Conservation (phyloP, 2,797 vertebrate genomes). For the Nasua narica region DNA sequence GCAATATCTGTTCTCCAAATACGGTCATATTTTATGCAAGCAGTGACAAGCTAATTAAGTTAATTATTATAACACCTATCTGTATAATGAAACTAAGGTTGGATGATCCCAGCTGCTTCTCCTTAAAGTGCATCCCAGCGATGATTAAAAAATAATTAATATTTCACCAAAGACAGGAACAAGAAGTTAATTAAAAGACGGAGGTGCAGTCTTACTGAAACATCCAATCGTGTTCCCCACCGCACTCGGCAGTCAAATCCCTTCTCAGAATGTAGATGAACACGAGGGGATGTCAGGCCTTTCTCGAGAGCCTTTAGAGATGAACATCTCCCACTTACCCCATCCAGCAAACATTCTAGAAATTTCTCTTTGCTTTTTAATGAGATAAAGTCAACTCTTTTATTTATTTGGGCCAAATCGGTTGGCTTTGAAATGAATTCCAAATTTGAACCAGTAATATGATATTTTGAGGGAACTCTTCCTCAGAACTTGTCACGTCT, state of each 20-base stretch:
- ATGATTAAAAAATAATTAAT: conserved; percentile 90
- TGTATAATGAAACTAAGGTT: conserved; percentile 82
- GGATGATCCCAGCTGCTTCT: conserved; percentile 79
- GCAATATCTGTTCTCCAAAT: conserved; percentile 79
- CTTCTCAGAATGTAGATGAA: conserved; percentile 44
- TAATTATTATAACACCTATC: conserved; percentile 87
- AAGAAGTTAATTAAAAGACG: conserved; percentile 88
- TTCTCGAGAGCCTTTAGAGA: conserved; percentile 40
- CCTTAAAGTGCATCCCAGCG: conserved; percentile 65
- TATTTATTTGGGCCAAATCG: not conserved
- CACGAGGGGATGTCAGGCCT: not conserved
- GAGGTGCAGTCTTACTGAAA: conserved; percentile 85
- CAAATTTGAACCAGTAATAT: not conserved
- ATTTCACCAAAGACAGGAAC: conserved; percentile 85
- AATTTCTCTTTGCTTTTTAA: conserved; percentile 24
- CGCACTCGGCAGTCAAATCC: conserved; percentile 12
- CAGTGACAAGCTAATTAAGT: conserved; percentile 88
- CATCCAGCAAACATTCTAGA: conserved; percentile 4
- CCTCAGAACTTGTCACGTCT: not conserved
- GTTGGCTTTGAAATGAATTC: not conserved
- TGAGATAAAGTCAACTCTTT: not conserved
- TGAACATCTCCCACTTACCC: not conserved
- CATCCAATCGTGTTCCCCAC: conserved; percentile 71
- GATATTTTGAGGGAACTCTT: not conserved
- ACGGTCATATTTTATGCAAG: conserved; percentile 83